These are phyloP conservation scores for Xerus rutilus DNA, from an alignment of 2,797 vertebrate genomes.

Conservation along the genomic window DNA sequence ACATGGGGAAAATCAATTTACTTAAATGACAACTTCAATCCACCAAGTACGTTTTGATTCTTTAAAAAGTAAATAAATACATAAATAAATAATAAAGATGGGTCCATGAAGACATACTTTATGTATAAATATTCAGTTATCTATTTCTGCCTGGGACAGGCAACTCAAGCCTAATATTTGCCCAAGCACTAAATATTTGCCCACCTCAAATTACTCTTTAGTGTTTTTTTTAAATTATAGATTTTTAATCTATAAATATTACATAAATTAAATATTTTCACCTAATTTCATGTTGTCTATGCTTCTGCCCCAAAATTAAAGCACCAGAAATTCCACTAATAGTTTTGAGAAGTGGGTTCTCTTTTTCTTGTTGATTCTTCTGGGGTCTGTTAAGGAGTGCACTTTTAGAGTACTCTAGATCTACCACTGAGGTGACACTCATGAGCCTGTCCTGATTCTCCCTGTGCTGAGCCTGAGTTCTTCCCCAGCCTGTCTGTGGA, in stretches of 20 bases:
- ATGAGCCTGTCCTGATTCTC: fast-evolving
- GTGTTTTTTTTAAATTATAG: background rate
- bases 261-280: constrained; percentile 79
- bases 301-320: background rate
- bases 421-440: background rate
- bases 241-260: constrained; percentile 75
- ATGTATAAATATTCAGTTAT: background rate
- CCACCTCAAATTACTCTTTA: constrained; percentile 59
- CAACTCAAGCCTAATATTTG: too few relatives aligned
- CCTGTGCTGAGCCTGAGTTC: fast-evolving
- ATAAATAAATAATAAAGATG: background rate
- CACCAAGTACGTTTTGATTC: background rate
- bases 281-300: background rate
- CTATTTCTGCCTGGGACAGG: background rate
- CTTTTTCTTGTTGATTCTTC: background rate
- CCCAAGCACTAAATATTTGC: constrained; percentile 73
- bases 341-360: background rate
- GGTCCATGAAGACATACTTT: background rate
- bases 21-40: background rate
- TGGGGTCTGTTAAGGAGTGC: background rate
- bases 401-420: background rate
- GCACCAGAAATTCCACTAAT: background rate
- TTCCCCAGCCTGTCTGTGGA: background rate
- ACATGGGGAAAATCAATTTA: background rate
- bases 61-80: background rate